Percentiles rank a stretch among this genome's conserved stretches.
These are phyloP conservation scores for Anomalospiza imberbis DNA, from an alignment of 2,797 vertebrate genomes.

Conservation along the genomic window DNA sequence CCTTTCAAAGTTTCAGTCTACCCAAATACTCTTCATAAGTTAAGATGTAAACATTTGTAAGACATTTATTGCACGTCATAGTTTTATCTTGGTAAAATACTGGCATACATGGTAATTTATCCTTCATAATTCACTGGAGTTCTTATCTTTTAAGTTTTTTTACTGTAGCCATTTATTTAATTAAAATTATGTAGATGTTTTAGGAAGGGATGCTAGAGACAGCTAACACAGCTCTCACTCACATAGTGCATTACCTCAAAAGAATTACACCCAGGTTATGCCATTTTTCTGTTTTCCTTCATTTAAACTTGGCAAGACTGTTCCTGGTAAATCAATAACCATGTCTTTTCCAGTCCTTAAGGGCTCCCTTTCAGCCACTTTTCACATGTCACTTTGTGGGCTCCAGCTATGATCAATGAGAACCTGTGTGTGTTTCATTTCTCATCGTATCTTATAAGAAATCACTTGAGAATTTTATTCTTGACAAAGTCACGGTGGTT, in stretches of 20 bases:
- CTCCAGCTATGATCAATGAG: conserved; percentile 21
- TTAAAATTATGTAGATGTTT: not conserved
- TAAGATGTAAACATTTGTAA: not conserved
- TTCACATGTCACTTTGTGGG: conserved; percentile 44
- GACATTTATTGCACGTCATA: not conserved
- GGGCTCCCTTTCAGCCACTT: not conserved
- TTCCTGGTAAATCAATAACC: conserved; percentile 35
- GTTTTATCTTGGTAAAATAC: not conserved
- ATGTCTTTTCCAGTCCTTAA: not conserved
- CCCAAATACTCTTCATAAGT: not conserved
- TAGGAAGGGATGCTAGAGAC: not conserved
- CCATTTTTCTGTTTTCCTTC: conserved; percentile 20
- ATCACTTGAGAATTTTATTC: conserved; percentile 18
- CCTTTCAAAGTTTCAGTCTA: not conserved
- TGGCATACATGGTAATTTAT: not conserved
- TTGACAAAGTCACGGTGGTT: not conserved
- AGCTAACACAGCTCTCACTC: not conserved
- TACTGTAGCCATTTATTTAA: not conserved
- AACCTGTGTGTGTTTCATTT: not conserved
- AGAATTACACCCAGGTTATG: not conserved
- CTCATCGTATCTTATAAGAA: not conserved
- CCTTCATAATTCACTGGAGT: not conserved
- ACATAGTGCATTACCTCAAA: not conserved
- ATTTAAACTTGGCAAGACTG: conserved; percentile 12
- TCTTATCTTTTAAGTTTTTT: not conserved